Percentiles rank a stretch among this genome's conserved stretches.
These are phyloP conservation scores for Diaprepes abbreviatus DNA, from an alignment of 2,888 invertebrate genomes.

Conservation along the genomic window DNA sequence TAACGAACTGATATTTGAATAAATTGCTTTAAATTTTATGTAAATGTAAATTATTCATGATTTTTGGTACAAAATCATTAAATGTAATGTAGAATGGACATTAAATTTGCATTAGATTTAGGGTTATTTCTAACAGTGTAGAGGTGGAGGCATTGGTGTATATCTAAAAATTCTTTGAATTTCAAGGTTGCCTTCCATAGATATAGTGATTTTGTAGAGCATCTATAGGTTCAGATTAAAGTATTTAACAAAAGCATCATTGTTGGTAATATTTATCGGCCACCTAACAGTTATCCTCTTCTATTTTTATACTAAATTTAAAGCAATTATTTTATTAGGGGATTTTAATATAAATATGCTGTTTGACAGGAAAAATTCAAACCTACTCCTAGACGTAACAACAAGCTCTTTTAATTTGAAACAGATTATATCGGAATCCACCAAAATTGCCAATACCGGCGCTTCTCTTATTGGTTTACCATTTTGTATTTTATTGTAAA, in stretches of 20 bases:
- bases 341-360: conserved; percentile 12
- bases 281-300: neutral
- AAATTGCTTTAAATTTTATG: no score
- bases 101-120: no score
- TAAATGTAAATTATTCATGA: no score
- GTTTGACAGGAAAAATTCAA: neutral
- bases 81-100: no score
- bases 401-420: neutral
- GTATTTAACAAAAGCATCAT: neutral
- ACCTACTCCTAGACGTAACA: neutral
- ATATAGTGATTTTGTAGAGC: neutral
- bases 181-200: neutral
- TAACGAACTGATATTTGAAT: no score
- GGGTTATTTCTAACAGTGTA: no score
- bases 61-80: no score
- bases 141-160: neutral
- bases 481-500: neutral
- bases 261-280: neutral
- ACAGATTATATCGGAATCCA: neutral
- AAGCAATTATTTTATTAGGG: neutral
- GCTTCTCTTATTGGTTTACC: neutral
- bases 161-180: neutral
- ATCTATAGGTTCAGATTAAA: neutral
- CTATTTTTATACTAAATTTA: neutral
- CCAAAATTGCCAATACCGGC: neutral